phyloP scores from a whole-genome alignment of 2,113 vertebrate species.

The Arizona elegans region DNA sequence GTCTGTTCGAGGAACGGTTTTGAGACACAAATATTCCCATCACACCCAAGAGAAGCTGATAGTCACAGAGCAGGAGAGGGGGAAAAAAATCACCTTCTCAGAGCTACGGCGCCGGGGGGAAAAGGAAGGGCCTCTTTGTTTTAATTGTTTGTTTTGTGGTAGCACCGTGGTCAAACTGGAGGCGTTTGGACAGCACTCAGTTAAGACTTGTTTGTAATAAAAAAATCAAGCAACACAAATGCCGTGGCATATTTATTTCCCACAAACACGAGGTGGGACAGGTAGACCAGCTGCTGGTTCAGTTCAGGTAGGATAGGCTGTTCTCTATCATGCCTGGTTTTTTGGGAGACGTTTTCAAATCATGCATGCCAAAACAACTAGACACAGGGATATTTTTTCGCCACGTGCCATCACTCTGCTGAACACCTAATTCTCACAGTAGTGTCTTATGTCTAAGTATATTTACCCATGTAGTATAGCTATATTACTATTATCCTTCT shows the following conservation, averaged over 20 bases:
- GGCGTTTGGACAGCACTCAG: neutral
- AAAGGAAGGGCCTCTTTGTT: neutral
- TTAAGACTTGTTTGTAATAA: neutral
- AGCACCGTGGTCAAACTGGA: neutral
- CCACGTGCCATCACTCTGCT: no score
- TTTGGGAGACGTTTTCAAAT: neutral
- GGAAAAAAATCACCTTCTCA: neutral
- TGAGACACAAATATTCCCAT: neutral
- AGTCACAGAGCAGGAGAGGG: neutral
- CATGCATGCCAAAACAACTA: no score
- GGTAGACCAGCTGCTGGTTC: neutral
- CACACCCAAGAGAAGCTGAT: neutral
- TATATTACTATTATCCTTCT: no score
- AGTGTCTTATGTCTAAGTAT: no score
- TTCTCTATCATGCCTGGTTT: neutral
- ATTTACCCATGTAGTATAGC: no score
- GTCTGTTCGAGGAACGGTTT: no score
- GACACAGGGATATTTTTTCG: no score
- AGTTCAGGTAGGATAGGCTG: no score
- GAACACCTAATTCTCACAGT: no score
- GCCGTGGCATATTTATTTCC: neutral
- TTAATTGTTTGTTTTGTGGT: neutral
- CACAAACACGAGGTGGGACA: neutral
- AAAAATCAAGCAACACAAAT: neutral
- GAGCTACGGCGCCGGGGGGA: neutral